A percentile compares a stretch with the other conserved stretches of the same genome.
Conservation (phyloP, 2,113 vertebrate genomes). For the Lota lota region DNA sequence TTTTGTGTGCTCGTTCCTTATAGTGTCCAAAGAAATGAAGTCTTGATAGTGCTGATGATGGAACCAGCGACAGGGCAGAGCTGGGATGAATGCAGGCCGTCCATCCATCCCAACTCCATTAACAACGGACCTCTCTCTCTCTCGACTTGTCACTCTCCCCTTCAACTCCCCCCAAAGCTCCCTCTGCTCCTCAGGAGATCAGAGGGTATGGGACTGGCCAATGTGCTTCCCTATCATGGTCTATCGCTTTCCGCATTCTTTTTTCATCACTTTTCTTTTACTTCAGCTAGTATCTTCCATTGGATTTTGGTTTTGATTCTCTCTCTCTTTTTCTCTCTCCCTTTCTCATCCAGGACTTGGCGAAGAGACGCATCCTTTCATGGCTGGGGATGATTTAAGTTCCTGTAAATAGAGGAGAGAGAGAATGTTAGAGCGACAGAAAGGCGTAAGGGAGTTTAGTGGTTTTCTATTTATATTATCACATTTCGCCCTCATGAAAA, state of each 20-base stretch:
- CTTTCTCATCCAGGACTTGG: conserved; percentile 34
- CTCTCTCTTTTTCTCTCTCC: conserved; percentile 12
- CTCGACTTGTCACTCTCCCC: conserved; percentile 29
- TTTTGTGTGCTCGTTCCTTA: conserved; percentile 36
- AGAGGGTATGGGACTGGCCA: conserved; percentile 31
- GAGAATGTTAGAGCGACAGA: not conserved
- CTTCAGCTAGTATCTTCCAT: too few relatives aligned
- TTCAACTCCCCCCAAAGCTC: conserved; percentile 11
- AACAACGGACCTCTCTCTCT: conserved; percentile 15
- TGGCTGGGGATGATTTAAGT: conserved; percentile 33
- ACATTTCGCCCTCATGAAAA: conserved; percentile 33
- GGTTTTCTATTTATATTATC: conserved; percentile 37
- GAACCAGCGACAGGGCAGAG: conserved; percentile 28
- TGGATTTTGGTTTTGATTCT: conserved; percentile 6
- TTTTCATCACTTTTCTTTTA: not conserved
- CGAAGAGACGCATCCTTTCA: conserved; percentile 51
- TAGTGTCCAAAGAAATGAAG: conserved; percentile 34
- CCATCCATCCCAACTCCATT: conserved; percentile 49
- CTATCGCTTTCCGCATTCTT: conserved; percentile 34
- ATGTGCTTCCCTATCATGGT: conserved; percentile 43
- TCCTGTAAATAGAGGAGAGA: conserved; percentile 46
- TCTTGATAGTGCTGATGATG: conserved; percentile 21
- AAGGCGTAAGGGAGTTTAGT: conserved; percentile 41
- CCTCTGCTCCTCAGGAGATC: conserved; percentile 38
- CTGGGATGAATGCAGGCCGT: conserved; percentile 33